phyloP scores from a whole-genome alignment of 2,113 vertebrate species.

The Chauna torquata region DNA sequence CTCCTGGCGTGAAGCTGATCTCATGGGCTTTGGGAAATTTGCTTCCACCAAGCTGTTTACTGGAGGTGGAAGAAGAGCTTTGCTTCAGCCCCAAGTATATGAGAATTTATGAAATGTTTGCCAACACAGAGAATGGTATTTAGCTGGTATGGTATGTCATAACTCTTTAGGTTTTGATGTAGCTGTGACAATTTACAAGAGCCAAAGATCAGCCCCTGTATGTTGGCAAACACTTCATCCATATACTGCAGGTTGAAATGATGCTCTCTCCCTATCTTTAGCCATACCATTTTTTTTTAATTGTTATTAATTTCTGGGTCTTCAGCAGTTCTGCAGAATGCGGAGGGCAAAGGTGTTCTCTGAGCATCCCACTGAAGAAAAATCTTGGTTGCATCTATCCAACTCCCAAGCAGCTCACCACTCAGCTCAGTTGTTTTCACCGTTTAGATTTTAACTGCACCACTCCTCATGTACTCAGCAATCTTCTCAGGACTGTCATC shows the following conservation, averaged over 20 bases:
- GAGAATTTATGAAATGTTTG: neutral
- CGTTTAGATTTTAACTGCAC: too few species aligned
- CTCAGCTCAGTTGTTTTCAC: rapidly evolving
- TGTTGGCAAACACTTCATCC: neutral
- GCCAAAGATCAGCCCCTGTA: neutral
- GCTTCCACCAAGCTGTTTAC: neutral
- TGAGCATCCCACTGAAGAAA: neutral
- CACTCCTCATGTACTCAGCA: neutral
- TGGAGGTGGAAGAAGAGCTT: neutral
- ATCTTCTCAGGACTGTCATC: neutral
- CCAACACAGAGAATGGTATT: neutral
- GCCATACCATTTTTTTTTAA: neutral
- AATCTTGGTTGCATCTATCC: neutral
- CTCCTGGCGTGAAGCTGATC: neutral
- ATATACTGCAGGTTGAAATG: neutral
- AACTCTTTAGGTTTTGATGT: neutral
- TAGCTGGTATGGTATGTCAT: neutral
- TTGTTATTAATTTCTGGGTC: neutral
- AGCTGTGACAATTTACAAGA: neutral
- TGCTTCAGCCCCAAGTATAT: neutral
- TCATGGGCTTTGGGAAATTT: neutral
- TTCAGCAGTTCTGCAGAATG: neutral
- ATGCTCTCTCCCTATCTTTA: neutral
- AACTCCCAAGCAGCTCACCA: neutral
- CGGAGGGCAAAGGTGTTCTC: neutral